phyloP scores from a whole-genome alignment of 2,113 vertebrate species.

The Zosterops japonicus region DNA sequence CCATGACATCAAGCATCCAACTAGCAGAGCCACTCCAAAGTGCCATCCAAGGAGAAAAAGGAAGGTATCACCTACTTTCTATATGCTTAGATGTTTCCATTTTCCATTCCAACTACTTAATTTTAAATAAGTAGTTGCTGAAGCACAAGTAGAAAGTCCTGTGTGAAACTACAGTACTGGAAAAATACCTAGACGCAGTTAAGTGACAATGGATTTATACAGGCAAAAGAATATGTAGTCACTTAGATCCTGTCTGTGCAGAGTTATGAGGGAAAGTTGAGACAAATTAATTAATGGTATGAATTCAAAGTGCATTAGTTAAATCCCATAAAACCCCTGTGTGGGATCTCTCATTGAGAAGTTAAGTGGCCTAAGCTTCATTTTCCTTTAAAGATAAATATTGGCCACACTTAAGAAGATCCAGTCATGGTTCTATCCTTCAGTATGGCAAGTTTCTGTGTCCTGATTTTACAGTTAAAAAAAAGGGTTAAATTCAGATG shows the following conservation, averaged over 20 bases:
- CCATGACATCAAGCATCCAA: neutral
- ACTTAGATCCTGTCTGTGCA: neutral
- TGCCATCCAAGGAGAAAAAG: neutral
- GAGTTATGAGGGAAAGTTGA: neutral
- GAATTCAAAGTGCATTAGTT: neutral
- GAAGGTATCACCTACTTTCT: neutral
- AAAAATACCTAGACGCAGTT: neutral
- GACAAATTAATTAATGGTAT: constrained; percentile 25
- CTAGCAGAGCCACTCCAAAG: neutral
- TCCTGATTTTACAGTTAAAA: accelerated
- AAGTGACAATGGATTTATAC: neutral
- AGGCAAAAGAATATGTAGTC: neutral
- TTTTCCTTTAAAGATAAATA: constrained; percentile 20
- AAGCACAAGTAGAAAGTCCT: neutral
- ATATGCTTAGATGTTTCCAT: neutral
- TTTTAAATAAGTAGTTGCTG: neutral
- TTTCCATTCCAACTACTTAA: no score
- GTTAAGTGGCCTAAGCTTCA: neutral
- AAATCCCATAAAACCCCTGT: constrained; percentile 27
- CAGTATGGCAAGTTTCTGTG: neutral
- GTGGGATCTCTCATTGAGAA: neutral
- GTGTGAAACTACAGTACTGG: neutral
- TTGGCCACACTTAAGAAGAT: neutral
- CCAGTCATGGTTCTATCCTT: neutral
- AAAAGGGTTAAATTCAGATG: neutral